Conservation (phyloP, 2,797 vertebrate genomes). For the Bradypodion ventrale region DNA sequence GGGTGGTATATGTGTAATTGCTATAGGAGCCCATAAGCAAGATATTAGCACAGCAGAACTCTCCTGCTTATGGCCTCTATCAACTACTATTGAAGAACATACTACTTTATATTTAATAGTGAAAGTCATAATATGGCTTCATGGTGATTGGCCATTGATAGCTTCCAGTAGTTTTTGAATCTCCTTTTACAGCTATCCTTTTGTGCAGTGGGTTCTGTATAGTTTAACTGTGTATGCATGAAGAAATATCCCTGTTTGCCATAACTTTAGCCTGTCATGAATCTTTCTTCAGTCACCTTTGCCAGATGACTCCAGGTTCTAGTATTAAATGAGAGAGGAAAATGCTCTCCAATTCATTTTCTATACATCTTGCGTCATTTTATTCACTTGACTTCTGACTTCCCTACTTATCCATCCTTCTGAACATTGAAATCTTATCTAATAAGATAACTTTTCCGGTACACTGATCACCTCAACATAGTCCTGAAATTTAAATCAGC, state of each 20-base stretch:
- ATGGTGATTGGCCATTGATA: too few relatives aligned
- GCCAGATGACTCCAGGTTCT: not conserved
- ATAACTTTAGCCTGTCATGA: not conserved
- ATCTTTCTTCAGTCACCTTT: not conserved
- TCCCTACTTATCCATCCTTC: too few relatives aligned
- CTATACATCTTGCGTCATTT: not conserved
- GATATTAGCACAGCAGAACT: not conserved
- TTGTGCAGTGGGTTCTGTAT: not conserved
- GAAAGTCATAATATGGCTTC: not conserved
- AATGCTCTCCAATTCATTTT: not conserved
- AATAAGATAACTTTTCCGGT: not conserved
- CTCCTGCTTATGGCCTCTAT: not conserved
- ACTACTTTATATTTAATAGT: too few relatives aligned
- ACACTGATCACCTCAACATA: not conserved
- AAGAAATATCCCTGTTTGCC: not conserved
- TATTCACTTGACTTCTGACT: not conserved
- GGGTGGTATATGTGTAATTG: too few relatives aligned
- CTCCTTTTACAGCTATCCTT: not conserved
- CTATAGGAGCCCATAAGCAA: not conserved
- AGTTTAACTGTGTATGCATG: not conserved
- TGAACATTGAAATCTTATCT: not conserved
- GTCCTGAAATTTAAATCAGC: not conserved
- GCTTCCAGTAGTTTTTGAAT: not conserved
- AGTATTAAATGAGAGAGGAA: not conserved
- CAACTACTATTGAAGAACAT: not conserved